Conservation (phyloP, 1,140 invertebrate genomes). For the Brachionus rotundiformis region DNA sequence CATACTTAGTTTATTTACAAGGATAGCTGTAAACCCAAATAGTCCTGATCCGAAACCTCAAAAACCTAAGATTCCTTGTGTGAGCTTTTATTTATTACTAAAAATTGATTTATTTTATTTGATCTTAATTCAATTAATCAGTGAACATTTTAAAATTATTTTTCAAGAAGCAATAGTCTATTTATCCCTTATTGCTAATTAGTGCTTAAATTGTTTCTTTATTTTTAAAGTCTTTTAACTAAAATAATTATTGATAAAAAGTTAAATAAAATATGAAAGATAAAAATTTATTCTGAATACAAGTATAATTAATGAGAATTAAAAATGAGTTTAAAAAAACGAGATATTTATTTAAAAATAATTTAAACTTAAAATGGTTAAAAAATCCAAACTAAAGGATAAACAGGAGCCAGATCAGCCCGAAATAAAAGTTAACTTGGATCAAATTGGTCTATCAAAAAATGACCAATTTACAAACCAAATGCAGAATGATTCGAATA, state of each 20-base stretch:
- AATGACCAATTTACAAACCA: not conserved
- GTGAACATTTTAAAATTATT: no score
- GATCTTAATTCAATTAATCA: no score
- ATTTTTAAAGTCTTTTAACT: no score
- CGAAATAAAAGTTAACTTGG: not conserved
- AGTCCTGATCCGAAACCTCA: no score
- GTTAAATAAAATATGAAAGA: slow-evolving; percentile 63
- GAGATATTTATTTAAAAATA: not conserved
- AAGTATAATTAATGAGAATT: not conserved
- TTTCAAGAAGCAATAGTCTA: no score
- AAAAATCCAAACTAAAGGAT: not conserved
- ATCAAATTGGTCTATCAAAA: not conserved
- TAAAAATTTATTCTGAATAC: not conserved
- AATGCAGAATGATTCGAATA: slow-evolving; percentile 37
- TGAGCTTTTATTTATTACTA: no score
- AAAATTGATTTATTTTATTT: no score
- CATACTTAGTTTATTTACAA: no score
- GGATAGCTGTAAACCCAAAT: no score
- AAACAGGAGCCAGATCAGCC: not conserved
- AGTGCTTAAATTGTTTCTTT: no score
- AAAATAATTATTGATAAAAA: slow-evolving; percentile 68
- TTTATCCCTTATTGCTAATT: no score
- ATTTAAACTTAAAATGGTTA: not conserved
- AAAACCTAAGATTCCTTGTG: no score
- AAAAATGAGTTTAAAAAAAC: not conserved